Evolutionary conservation across 2,113 vertebrate genomes (phyloP), one percentile per base, ranked within the genome.

Genomic region (Puffinus mauretanicus): DNA sequence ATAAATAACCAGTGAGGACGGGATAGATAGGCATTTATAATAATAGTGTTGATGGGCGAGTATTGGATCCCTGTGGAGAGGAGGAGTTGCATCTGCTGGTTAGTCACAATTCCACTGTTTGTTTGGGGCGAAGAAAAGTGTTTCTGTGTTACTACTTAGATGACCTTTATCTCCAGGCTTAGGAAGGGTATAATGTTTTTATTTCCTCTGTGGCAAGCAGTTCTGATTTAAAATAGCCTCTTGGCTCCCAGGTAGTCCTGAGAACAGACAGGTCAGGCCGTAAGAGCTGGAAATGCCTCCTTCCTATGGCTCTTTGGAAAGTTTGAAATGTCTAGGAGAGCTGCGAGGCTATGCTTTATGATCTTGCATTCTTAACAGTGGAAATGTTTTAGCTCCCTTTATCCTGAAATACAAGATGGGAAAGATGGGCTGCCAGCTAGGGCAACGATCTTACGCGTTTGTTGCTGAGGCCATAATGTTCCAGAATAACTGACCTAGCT

Each of bases 11-110:
- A 5, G 20, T 0, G 9, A 29, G 2, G 57, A 60, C 34, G 27
- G 49, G 57, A 8, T 2, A 3, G 32, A 0, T 0, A 1, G 29
- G 17, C 0, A 1, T 64, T 73, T 13, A 2, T 25, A 29, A 2
- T 1, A 2, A 7, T 0, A 21, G 13, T 5, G 36, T 3, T 65
- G 61, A 4, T 4, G 12, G 47, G 52, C 3, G 4, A n/a, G 20
- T 22, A 2, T 1, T 29, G 80, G 57, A 18, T 19, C 51, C 12
- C 24, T 5, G 21, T 4, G 27, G 61, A 12, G 11, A 2, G 16
- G 51, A 75, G 47, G 34, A 65, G 58, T 10, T 46, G 19, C 3
- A 10, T n/a, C 47, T 76, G 46, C 57, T n/a, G 67, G 62, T 87
- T 10, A 46, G 26, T 83, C 3, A 1, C 8, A 10, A 26, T 24